A percentile compares a stretch with the other conserved stretches of the same genome.
Conservation (phyloP, 2,113 vertebrate species). For the Pachycephala philippinensis region DNA sequence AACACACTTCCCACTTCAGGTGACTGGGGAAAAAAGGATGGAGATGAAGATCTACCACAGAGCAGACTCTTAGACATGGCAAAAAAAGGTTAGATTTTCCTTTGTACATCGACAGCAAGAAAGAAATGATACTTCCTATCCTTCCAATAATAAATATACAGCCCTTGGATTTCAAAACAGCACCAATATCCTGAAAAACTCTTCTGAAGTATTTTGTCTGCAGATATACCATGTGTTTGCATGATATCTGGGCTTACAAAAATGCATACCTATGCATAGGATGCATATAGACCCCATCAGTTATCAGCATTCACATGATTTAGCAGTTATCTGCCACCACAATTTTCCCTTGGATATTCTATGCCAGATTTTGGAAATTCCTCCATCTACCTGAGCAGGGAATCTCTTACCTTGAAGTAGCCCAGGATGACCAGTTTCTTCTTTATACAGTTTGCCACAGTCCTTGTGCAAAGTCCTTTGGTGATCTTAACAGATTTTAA, state of each 20-base stretch:
- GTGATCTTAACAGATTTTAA: background rate
- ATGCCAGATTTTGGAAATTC: background rate
- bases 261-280: background rate
- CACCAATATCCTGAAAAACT: background rate
- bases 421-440: background rate
- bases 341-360: background rate
- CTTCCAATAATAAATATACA: background rate
- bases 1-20: background rate
- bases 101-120: background rate
- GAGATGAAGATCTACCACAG: background rate
- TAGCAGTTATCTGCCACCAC: background rate
- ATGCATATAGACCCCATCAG: background rate
- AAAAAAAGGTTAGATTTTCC: background rate
- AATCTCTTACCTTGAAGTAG: background rate
- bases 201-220: background rate
- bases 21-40: background rate
- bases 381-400: background rate
- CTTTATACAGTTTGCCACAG: background rate
- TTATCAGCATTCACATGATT: background rate
- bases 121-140: background rate
- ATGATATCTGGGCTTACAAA: background rate
- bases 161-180: background rate
- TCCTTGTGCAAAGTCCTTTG: background rate
- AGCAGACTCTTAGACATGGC: fast-evolving
- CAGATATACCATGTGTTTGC: background rate